Base-by-base conservation (phyloP, 2,797 vertebrate genomes). In the Periparus ater region DNA sequence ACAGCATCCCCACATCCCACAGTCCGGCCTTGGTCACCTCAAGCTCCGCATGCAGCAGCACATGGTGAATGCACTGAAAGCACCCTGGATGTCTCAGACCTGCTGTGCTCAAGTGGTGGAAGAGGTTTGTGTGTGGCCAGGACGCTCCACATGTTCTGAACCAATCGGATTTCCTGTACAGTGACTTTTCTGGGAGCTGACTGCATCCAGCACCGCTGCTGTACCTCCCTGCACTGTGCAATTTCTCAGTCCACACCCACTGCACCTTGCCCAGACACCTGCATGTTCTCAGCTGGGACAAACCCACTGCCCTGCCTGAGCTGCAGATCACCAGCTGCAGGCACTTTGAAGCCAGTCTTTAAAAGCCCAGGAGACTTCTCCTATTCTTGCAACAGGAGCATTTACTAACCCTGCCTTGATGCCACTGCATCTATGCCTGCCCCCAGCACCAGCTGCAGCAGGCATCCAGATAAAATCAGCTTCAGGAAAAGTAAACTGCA, bases 171-270 rank as follows among this genome's bases (percentile, higher is more conserved):
- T 27, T 55, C 44, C 75, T 27, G 17, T 2, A 0, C 0, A 2
- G 23, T 32, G 13, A 32, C 53, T 67, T 29, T 22, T 45, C 21
- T 15, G 3, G 55, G 38, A 62, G 60, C 42, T 55, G 27, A 21
- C 14, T 0, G 1, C 21, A 10, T 13, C 23, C 0, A 0, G 15
- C 42, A 40, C 25, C 0, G 1, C 7, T 11, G 17, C 63, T 38
- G 26, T 6, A 17, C 34, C 57, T 55, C 53, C 36, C 30, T 36
- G 27, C 5, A 1, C 7, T 22, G 44, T 1, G 0, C 29, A 23
- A 25, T 65, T 50, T 45, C 80, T 66, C 44, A 38, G 11, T 12
- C 15, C 30, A 4, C 19, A 21, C 6, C 29, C 53, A 27, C 21
- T 2, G 1, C 34, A 27, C 34, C 38, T 54, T 36, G 21, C 47